A percentile compares a stretch with the other conserved stretches of the same genome.
Evolutionary conservation across 2,797 vertebrate genomes (phyloP).

Genomic region (Oceanodroma leucorhoa): DNA sequence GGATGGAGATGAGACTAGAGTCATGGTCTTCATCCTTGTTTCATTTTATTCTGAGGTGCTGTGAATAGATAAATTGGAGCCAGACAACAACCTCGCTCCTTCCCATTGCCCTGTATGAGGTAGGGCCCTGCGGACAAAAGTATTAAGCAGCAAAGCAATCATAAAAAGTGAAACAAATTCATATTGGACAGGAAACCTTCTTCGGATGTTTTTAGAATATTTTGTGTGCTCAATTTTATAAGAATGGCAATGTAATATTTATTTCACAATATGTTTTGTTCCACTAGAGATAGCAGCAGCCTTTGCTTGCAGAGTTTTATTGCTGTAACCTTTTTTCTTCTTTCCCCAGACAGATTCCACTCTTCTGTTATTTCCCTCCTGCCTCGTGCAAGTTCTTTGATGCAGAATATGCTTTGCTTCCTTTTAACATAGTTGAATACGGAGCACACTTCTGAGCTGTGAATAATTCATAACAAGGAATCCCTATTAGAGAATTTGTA

Average conservation of each 20-base stretch:
- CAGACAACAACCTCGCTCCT: background rate
- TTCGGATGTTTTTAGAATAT: background rate
- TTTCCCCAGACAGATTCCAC: background rate
- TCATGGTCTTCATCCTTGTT: background rate
- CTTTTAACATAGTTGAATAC: background rate
- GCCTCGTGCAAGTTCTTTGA: background rate
- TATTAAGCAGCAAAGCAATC: background rate
- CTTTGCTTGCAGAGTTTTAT: background rate
- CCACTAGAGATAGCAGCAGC: background rate
- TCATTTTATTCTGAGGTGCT: background rate
- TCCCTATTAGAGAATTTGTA: background rate
- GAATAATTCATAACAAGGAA: conserved; percentile 23
- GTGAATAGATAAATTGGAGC: background rate
- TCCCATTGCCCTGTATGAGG: background rate
- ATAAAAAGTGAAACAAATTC: background rate
- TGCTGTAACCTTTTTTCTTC: conserved; percentile 2
- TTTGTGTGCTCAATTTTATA: background rate
- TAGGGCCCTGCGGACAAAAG: background rate
- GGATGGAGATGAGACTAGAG: background rate
- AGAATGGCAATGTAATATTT: background rate
- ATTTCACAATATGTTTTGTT: conserved; percentile 17
- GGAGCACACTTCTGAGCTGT: background rate
- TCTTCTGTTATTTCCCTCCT: background rate
- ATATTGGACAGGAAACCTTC: background rate
- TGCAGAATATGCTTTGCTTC: background rate